Evolutionary conservation across 2,888 invertebrate species (phyloP).

Genomic region (Hyposoter didymator): DNA sequence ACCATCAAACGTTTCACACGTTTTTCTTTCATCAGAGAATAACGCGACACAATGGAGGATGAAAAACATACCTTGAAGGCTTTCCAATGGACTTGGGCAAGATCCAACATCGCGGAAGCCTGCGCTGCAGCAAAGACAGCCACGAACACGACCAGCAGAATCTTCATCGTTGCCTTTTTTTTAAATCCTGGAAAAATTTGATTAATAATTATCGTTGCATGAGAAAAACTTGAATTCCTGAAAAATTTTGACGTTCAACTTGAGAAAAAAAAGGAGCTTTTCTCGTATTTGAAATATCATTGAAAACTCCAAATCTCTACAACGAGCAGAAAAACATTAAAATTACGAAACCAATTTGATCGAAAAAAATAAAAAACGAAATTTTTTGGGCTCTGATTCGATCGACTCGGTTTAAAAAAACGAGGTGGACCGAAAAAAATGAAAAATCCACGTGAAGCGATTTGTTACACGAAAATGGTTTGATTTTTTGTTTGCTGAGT

Average conservation of each 20-base stretch:
- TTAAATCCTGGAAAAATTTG: conserved; percentile 6
- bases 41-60: too few species aligned
- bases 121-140: conserved; percentile 86
- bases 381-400: too few species aligned
- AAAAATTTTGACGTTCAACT: not conserved
- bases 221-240: not conserved
- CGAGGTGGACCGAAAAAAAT: too few species aligned
- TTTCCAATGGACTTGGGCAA: conserved; percentile 91
- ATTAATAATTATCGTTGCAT: not conserved
- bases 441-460: too few species aligned
- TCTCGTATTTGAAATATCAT: not conserved
- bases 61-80: conserved; percentile 89
- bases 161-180: conserved; percentile 78
- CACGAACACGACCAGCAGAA: conserved; percentile 83
- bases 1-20: too few species aligned
- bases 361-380: too few species aligned
- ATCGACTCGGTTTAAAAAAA: too few species aligned
- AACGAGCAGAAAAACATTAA: not conserved
- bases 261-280: not conserved
- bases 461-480: not conserved
- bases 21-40: too few species aligned
- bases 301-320: not conserved
- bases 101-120: conserved; percentile 90
- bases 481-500: not conserved
- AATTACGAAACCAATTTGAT: too few species aligned